Evolutionary conservation across 2,797 vertebrate genomes (phyloP).

Genomic region (Gallirallus australis): DNA sequence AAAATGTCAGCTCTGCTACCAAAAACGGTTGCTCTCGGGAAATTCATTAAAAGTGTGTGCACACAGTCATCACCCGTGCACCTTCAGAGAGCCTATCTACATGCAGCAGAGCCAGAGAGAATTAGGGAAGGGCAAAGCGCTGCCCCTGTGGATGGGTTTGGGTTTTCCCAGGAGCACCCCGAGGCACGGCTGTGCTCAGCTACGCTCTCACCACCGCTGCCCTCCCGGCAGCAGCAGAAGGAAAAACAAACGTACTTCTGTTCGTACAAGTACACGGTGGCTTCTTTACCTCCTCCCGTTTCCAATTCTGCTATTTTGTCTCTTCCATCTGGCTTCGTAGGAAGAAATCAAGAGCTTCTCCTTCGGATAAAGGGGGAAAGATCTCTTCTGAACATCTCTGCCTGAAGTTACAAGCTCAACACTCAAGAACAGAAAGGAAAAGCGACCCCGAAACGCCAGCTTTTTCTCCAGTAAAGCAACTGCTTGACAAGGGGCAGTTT

Average conservation of each 20-base stretch:
- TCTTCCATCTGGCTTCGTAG: not conserved
- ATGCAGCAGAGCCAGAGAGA: not conserved
- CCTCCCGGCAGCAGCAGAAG: not conserved
- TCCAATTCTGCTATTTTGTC: not conserved
- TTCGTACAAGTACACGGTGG: not conserved
- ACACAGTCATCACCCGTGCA: not conserved
- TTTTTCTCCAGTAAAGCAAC: too few relatives aligned
- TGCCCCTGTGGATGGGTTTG: rapidly evolving
- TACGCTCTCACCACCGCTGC: not conserved
- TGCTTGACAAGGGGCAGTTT: too few relatives aligned
- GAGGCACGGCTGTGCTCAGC: not conserved
- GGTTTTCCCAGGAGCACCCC: not conserved
- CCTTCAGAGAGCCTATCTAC: not conserved
- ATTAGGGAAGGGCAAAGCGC: not conserved
- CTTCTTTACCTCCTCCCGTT: not conserved
- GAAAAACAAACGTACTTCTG: not conserved
- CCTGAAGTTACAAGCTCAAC: not conserved
- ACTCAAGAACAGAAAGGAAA: not conserved
- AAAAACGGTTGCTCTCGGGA: not conserved
- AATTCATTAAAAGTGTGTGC: not conserved
- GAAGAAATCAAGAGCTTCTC: not conserved
- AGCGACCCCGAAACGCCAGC: rapidly evolving
- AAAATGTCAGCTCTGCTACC: not conserved
- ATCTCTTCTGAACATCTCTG: not conserved
- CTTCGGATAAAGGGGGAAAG: not conserved